Evolutionary conservation across 2,888 invertebrate species (phyloP).

Genomic region (Eugnorisma glareosa): DNA sequence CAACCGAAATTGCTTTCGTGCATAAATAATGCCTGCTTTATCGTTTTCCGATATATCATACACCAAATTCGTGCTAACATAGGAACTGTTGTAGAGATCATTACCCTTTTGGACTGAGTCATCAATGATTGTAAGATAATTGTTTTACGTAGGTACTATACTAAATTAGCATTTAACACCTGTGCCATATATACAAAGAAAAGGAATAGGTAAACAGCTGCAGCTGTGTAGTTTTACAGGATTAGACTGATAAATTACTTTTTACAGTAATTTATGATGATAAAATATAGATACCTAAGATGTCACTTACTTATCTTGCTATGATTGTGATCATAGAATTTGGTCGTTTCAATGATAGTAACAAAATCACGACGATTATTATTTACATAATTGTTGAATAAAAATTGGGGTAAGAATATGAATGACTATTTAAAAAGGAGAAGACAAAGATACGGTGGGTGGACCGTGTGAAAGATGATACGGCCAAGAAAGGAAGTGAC

Average conservation of each 20-base stretch:
- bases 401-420: background rate
- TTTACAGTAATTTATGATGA: constrained; percentile 4
- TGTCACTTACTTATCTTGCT: background rate
- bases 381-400: background rate
- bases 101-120: background rate
- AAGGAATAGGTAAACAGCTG: constrained; percentile 11
- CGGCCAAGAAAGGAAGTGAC: background rate
- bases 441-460: background rate
- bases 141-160: background rate
- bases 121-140: constrained; percentile 7
- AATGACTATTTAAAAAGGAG: background rate
- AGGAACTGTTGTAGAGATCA: background rate
- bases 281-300: constrained; percentile 9
- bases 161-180: constrained; percentile 13
- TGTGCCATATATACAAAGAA: constrained; percentile 13
- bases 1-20: constrained; percentile 19
- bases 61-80: background rate
- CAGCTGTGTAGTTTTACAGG: constrained; percentile 15
- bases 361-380: constrained; percentile 2
- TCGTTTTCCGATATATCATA: constrained; percentile 5
- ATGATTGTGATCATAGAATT: background rate
- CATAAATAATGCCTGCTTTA: constrained; percentile 17
- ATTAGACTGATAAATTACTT: constrained; percentile 19
- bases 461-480: background rate
- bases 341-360: background rate